Evolutionary conservation across 2,797 vertebrate genomes (phyloP), one percentile per base, ranked within the genome.

Genomic region (Adelosebastes latens): DNA sequence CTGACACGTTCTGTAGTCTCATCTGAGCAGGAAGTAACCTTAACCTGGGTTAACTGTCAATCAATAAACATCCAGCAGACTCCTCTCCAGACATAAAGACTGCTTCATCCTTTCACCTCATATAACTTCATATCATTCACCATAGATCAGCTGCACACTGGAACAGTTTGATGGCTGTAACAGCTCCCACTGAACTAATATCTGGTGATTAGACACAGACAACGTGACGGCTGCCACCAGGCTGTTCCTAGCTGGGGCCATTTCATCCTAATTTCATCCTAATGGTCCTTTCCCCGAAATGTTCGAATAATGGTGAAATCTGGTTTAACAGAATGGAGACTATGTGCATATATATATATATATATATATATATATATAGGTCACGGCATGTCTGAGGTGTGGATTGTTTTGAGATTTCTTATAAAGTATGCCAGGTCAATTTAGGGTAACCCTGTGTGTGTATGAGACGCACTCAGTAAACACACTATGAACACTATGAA

Each of bases 51-150:
- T 92, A 91, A 94, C 83, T 86, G 75, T 71, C 91, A 93, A 94
- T 93, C 91, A 93, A 93, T 95, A 90, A 90, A 93, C 84, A 80
- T 84, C 87, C 82, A 88, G 71, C 85, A 75, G 82, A 79, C 86
- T 80, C 88, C 90, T 68, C 4, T 49, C n/a, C 72, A 81, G 86
- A 86, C 86, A 83, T 69, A 87, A 92, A 84, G 93, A 79, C 81
- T 55, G 61, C 63, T 58, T 81, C 25, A 58, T 89, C 55, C 64
- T 64, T 56, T 70, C 34, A 36, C 63, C 82, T 79, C 79, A 79
- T 85, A 84, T 89, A 79, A 80, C 71, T 88, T 67, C 74, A 63
- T 59, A 77, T 68, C 32, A 55, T 73, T 73, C 77, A 79, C 63
- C 88, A 46, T 88, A 85, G 88, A 93, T 94, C 85, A 82, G 64